Evolutionary conservation across 2,113 vertebrate genomes (phyloP), one percentile per base, ranked within the genome.

Genomic region (Ageneiosus marmoratus): DNA sequence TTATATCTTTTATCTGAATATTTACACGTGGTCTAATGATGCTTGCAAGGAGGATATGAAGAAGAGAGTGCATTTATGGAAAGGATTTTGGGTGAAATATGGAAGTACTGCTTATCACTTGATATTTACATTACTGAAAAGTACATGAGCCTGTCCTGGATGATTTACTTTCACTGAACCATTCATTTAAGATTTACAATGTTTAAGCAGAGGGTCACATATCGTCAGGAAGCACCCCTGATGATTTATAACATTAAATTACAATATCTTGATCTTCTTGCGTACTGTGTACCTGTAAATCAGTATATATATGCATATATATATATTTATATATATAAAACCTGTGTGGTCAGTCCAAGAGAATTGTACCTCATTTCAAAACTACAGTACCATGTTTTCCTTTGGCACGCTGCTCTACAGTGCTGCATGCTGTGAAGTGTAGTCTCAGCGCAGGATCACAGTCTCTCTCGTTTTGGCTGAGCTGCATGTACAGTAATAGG

Each of bases 401-500:
- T 85, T 84, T 78, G 80, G 77, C 34, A 74, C 60, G 51, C 73
- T 88, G 51, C 73, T 88, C 86, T 50, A 63, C 86, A 73, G 86
- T 89, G 90, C 89, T 91, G 92, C 91, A 92, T 89, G 90, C 82
- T 92, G 91, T 91, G 91, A 91, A 82, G 88, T 91, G 88, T 84
- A 90, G 90, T 91, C 70, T 88, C 74, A 79, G 82, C 80, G 84
- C 69, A 72, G 81, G 65, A 41, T 50, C 77, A 46, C 56, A 29
- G 53, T 86, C 51, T 50, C 79, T 75, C 70, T 74, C 79, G 88
- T 89, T 94, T 93, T 93, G 93, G 93, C 92, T 93, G 88, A 41
- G 91, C 91, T 93, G 91, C 89, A 91, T 90, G 89, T 92, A 93
- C 93, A 94, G 91, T 93, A 92, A 92, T 92, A 93, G 93, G 92